These are phyloP conservation scores for Habroteleia sp. DNA, from an alignment of 2,888 invertebrate species.

Conservation along the genomic window DNA sequence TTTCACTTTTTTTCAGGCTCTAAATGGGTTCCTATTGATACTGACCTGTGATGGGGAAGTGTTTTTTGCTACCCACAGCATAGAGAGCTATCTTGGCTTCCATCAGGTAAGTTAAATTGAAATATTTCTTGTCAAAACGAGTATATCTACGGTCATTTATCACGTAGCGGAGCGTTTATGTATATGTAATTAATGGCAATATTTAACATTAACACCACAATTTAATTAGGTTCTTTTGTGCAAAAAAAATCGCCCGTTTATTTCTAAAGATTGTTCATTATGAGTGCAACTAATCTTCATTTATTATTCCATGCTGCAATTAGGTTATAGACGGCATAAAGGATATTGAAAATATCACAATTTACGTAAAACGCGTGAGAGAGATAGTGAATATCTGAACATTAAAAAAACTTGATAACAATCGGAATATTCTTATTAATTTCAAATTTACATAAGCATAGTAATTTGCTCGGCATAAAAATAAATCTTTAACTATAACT, in stretches of 20 bases:
- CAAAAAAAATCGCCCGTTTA: not conserved
- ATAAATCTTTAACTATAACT: too few species aligned
- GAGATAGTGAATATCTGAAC: too few species aligned
- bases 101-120: slow-evolving; percentile 91
- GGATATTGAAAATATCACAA: too few species aligned
- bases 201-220: slow-evolving; percentile 26
- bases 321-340: too few species aligned
- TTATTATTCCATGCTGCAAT: too few species aligned
- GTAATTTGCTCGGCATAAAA: too few species aligned
- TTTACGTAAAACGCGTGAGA: too few species aligned
- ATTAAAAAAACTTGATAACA: too few species aligned
- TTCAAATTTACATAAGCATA: too few species aligned
- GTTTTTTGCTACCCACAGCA: slow-evolving; percentile 99
- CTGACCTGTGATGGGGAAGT: slow-evolving; percentile 99
- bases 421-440: too few species aligned
- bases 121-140: slow-evolving; percentile 55
- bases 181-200: slow-evolving; percentile 47
- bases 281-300: too few species aligned
- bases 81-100: slow-evolving; percentile 99
- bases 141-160: slow-evolving; percentile 51
- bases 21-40: slow-evolving; percentile 99
- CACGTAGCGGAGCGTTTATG: slow-evolving; percentile 26
- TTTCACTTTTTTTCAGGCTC: slow-evolving; percentile 86
- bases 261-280: not conserved
- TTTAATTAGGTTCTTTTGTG: slow-evolving; percentile 21